Base-by-base conservation (phyloP, 1,140 invertebrate species). In the Acromyrmex heyeri region DNA sequence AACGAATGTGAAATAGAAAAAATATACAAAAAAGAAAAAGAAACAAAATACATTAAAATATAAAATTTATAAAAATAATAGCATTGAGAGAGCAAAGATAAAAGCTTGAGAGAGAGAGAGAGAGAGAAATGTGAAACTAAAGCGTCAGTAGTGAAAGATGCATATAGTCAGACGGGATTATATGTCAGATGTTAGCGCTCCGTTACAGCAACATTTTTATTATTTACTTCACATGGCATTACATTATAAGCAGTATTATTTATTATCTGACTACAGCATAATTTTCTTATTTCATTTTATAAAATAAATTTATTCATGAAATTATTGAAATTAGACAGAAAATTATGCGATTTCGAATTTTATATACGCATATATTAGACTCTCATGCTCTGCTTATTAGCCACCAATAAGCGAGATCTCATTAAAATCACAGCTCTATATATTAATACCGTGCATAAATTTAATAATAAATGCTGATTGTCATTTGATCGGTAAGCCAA, bases 401-500 rank as follows among this genome's bases (percentile, higher is more conserved):
- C 24, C 18, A n/a, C n/a, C 24, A 18, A 44, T 55, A 55, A 70
- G 16, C 12, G 44, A 53, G 10, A n/a, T 1, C 57, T 44, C n/a
- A 53, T 34, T 53, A 67, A 53, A 34, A 67, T n/a, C 61, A 12
- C 44, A 48, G 27, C 12, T 48, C 14, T 64, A 34, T n/a, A 34
- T n/a, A 79, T 79, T 67, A 79, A 79, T 78, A 7, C 18, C 18
- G 24, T 24, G 48, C n/a, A 27, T 30, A 67, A 50, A 65, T 65
- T 79, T 53, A 53, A 67, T 79, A 79, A 50, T 79, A 79, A 79
- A 70, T 70, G 18, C 21, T 67, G 50, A 81, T 57, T 34, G 16
- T 57, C 34, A 57, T 70, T 79, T 44, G 21, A 70, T 81, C 30
- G 34, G 21, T 69, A 81, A 81, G 5, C 34, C 50, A 44, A 57